Evolutionary conservation across 1,140 invertebrate genomes (phyloP).

Genomic region (Drosophila watanabei): DNA sequence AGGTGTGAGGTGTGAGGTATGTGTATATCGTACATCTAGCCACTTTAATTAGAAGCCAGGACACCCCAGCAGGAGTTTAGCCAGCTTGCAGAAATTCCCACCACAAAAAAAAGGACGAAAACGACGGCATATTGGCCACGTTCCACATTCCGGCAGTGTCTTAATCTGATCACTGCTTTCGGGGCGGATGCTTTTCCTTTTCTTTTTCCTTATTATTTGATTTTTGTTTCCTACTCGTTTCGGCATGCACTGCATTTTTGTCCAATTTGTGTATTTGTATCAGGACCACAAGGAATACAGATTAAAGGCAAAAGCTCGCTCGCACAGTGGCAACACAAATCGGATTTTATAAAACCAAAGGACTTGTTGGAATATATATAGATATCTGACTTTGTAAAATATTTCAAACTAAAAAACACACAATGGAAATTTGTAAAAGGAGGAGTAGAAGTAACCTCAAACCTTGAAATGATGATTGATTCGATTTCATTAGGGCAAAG

Average conservation of each 20-base stretch:
- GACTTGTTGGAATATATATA: background rate
- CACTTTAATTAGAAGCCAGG: conserved; percentile 69
- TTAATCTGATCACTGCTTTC: conserved; percentile 36
- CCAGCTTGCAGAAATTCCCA: conserved; percentile 45
- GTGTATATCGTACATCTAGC: conserved; percentile 26
- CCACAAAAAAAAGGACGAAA: conserved; percentile 2
- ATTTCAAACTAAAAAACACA: background rate
- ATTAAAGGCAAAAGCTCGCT: background rate
- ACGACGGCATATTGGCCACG: conserved; percentile 47
- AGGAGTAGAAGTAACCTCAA: background rate
- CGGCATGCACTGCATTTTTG: conserved; percentile 55
- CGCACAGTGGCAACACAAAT: background rate
- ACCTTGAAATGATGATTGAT: conserved; percentile 43
- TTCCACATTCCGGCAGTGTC: conserved; percentile 45
- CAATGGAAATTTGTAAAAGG: background rate
- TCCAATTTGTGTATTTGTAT: conserved; percentile 57
- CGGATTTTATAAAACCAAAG: background rate
- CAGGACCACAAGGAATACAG: background rate
- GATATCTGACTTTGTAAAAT: background rate
- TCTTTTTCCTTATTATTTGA: background rate
- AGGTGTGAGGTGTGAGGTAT: background rate
- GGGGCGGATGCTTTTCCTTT: background rate
- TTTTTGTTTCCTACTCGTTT: conserved; percentile 14
- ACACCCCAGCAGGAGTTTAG: conserved; percentile 30
- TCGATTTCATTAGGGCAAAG: conserved; percentile 37